These are phyloP conservation scores for Idris sp. DNA, from an alignment of 1,140 invertebrate genomes.

Conservation along the genomic window DNA sequence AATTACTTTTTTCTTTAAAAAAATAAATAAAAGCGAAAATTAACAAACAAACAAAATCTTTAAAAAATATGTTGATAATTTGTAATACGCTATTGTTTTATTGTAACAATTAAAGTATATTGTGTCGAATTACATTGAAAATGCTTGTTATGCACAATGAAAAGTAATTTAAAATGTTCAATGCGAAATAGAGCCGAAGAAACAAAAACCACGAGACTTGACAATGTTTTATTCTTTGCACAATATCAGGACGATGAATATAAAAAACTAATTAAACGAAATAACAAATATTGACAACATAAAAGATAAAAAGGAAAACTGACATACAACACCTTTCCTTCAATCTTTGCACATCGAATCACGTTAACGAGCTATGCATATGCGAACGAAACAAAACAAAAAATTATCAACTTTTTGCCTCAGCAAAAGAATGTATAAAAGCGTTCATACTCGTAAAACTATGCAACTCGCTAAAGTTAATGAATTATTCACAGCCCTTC, in stretches of 20 bases:
- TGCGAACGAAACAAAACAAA: constrained; percentile 58
- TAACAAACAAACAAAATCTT: too few species aligned
- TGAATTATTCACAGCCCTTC: constrained; percentile 70
- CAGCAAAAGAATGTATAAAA: constrained; percentile 52
- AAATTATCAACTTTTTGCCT: constrained; percentile 45
- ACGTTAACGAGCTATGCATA: constrained; percentile 72
- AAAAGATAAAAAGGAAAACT: constrained; percentile 3
- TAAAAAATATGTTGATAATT: too few species aligned
- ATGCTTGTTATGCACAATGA: too few species aligned
- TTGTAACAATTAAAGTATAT: too few species aligned
- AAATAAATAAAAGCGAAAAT: too few species aligned
- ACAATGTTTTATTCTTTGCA: constrained; percentile 21
- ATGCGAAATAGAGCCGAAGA: constrained; percentile 32
- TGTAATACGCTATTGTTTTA: too few species aligned
- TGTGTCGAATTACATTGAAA: too few species aligned
- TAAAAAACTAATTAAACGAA: constrained; percentile 41
- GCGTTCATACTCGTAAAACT: constrained; percentile 53
- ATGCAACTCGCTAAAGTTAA: constrained; percentile 57
- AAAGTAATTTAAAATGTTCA: constrained; percentile 25
- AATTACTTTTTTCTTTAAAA: too few species aligned
- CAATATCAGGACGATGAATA: too few species aligned
- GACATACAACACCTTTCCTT: constrained; percentile 33
- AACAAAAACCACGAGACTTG: constrained; percentile 11
- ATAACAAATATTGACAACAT: constrained; percentile 33
- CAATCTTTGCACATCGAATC: constrained; percentile 51